Base-by-base conservation (phyloP, 1,140 invertebrate genomes). In the Tenebrio molitor region DNA sequence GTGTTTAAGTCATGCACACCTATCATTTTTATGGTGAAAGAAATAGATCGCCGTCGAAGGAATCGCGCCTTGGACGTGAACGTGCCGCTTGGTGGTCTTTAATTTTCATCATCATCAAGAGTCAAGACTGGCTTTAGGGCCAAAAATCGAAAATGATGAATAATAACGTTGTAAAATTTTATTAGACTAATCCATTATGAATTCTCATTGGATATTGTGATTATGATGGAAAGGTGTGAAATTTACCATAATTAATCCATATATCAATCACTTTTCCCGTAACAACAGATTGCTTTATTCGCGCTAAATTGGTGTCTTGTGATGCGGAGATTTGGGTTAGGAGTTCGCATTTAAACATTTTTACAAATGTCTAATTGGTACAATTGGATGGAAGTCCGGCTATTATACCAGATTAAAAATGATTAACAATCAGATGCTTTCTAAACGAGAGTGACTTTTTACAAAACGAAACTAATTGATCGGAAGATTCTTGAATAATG, bases 1-100 rank as follows among this genome's bases (percentile, higher is more conserved):
- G 50, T 58, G 50, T 58, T 58, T 58, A 58, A 58, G 50, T 58
- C 50, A 58, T 58, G 50, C 50, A 58, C 50, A 58, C 50, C 50
- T 58, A 58, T 58, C 50, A 58, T 58, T 58, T 58, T 58, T 58
- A 58, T 58, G 50, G 50, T 58, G 50, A 58, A 58, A 58, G 50
- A 58, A 58, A 58, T 33, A 29, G 50, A 58, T 58, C 50, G 50
- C 29, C 29, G 50, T 25, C 19, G 21, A 58, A 33, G 50, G 15
- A 58, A 14, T 50, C 44, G 44, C 21, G 50, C 50, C 5, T 8
- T 50, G 46, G 19, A 53, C 8, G 23, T 21, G n/a, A 53, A 53
- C 50, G 1, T 14, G 21, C 23, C 50, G 50, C 50, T 25, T 58
- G 50, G 50, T 58, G 50, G 50, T 58, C 50, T 58, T 25, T 58